Evolutionary conservation across 2,797 vertebrate species (phyloP).

Genomic region (Xenentodon cancila): DNA sequence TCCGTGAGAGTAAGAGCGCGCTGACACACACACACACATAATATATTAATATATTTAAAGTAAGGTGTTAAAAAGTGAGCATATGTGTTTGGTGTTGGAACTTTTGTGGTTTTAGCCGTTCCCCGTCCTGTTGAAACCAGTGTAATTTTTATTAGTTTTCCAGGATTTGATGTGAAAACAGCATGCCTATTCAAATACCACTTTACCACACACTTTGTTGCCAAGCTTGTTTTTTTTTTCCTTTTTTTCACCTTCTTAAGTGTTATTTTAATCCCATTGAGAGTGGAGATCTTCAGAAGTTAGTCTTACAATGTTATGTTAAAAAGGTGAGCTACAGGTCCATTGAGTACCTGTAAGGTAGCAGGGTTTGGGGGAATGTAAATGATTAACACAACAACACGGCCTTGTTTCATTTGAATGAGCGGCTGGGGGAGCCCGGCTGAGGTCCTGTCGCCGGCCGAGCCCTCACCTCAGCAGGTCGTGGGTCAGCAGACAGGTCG

Average conservation of each 20-base stretch:
- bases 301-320: slow-evolving; percentile 77
- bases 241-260: slow-evolving; percentile 42
- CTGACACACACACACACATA: too few species aligned
- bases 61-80: too few species aligned
- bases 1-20: too few species aligned
- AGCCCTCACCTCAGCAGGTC: slow-evolving; percentile 77
- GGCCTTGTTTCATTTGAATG: slow-evolving; percentile 84
- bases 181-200: background rate
- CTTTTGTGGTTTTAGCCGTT: too few species aligned
- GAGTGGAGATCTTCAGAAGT: slow-evolving; percentile 78
- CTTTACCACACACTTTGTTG: slow-evolving; percentile 17
- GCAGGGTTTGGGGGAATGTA: slow-evolving; percentile 60
- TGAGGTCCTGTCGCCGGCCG: slow-evolving; percentile 67
- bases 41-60: background rate
- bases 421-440: slow-evolving; percentile 58
- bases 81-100: too few species aligned
- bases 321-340: slow-evolving; percentile 64
- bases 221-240: slow-evolving; percentile 32
- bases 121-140: too few species aligned
- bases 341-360: slow-evolving; percentile 70
- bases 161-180: background rate
- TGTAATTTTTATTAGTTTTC: background rate
- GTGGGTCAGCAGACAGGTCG: slow-evolving; percentile 80
- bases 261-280: slow-evolving; percentile 87
- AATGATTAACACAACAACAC: slow-evolving; percentile 87